A percentile compares a stretch with the other conserved stretches of the same genome.
Evolutionary conservation across 2,797 vertebrate genomes (phyloP).

Genomic region (Rhinichthys osculus): DNA sequence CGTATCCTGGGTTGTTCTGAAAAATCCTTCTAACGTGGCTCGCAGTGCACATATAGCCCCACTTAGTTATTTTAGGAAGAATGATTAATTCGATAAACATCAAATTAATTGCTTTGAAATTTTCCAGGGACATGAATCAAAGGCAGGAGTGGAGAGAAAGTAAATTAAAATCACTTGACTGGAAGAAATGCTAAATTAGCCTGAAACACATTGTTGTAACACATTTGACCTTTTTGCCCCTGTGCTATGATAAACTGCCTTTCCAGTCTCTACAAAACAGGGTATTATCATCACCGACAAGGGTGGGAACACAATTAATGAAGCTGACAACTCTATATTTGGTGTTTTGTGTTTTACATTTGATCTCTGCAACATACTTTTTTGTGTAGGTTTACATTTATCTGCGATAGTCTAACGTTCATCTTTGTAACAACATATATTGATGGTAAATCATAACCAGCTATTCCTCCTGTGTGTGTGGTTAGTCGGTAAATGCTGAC

Average conservation of each 20-base stretch:
- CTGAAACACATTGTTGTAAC: slow-evolving; percentile 52
- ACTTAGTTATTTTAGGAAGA: slow-evolving; percentile 66
- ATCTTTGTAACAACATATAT: neutral
- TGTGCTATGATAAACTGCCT: slow-evolving; percentile 42
- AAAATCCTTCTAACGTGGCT: slow-evolving; percentile 60
- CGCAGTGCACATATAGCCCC: slow-evolving; percentile 51
- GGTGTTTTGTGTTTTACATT: neutral
- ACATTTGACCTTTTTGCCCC: slow-evolving; percentile 51
- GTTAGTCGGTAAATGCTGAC: neutral
- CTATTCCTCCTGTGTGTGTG: neutral
- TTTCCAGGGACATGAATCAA: slow-evolving; percentile 62
- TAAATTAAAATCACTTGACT: slow-evolving; percentile 68
- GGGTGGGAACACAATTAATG: slow-evolving; percentile 25
- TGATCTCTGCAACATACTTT: neutral
- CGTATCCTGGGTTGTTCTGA: slow-evolving; percentile 49
- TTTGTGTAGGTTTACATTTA: neutral
- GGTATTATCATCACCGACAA: slow-evolving; percentile 19
- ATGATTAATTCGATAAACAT: slow-evolving; percentile 70
- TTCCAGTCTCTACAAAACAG: slow-evolving; percentile 9
- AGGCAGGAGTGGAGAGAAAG: slow-evolving; percentile 58
- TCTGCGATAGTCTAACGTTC: neutral
- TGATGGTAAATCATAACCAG: neutral
- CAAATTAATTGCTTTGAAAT: slow-evolving; percentile 70
- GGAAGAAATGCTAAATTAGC: slow-evolving; percentile 64
- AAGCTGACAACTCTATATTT: slow-evolving; percentile 24